Evolutionary conservation across 2,797 vertebrate genomes (phyloP).

Genomic region (Distichodus sexfasciatus): DNA sequence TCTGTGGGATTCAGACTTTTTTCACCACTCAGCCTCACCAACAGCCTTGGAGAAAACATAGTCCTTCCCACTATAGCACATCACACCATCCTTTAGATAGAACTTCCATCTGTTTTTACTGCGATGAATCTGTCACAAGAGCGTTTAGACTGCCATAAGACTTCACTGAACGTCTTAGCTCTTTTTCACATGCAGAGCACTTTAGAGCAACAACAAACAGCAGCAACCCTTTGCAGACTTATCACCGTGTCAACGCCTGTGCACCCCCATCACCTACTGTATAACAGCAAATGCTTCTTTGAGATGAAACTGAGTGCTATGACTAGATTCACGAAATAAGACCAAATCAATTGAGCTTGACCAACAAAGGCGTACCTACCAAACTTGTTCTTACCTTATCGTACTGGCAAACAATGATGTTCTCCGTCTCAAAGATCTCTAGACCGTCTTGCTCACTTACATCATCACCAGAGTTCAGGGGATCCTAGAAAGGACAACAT

Average conservation of each 20-base stretch:
- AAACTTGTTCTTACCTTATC: constrained; percentile 81
- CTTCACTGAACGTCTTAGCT: too few relatives aligned
- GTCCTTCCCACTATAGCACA: constrained; percentile 90
- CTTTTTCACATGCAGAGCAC: too few relatives aligned
- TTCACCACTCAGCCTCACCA: constrained; percentile 96
- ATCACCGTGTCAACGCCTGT: too few relatives aligned
- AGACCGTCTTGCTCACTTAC: constrained; percentile 93
- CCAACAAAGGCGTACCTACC: background rate
- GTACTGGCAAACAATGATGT: constrained; percentile 95
- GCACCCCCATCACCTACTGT: too few relatives aligned
- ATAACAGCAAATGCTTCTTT: too few relatives aligned
- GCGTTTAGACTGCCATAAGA: background rate
- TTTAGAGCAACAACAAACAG: too few relatives aligned
- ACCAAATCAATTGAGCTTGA: background rate
- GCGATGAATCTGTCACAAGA: constrained; percentile 85
- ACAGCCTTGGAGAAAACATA: constrained; percentile 94
- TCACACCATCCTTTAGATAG: constrained; percentile 92
- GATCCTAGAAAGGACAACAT: constrained; percentile 75
- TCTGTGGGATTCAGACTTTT: background rate
- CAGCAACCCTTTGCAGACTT: too few relatives aligned
- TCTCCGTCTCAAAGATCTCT: constrained; percentile 95
- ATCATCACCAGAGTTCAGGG: constrained; percentile 95
- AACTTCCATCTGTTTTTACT: constrained; percentile 99
- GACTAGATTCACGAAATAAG: too few relatives aligned
- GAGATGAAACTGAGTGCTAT: too few relatives aligned